Evolutionary conservation across 2,113 vertebrate species (phyloP).

Genomic region (Speoplatyrhinus poulsoni): DNA sequence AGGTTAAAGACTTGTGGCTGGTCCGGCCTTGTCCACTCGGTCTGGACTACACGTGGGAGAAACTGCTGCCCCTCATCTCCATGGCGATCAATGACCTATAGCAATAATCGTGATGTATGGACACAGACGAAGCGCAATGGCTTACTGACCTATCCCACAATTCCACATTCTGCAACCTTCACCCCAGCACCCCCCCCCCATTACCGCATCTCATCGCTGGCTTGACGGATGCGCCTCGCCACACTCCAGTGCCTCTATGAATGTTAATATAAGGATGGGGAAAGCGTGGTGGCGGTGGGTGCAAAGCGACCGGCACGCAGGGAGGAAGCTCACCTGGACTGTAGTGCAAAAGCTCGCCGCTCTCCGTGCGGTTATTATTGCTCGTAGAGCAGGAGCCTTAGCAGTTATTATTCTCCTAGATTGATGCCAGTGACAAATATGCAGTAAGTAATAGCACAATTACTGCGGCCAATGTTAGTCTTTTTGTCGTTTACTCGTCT

Average conservation of each 20-base stretch:
- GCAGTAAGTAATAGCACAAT: slow-evolving; percentile 17
- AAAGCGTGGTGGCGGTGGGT: not conserved
- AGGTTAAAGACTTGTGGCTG: slow-evolving; percentile 8
- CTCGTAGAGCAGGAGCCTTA: slow-evolving; percentile 18
- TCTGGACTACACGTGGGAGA: slow-evolving; percentile 8
- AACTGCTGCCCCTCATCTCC: slow-evolving; percentile 53
- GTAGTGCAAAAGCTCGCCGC: slow-evolving; percentile 29
- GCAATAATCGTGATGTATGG: slow-evolving; percentile 77
- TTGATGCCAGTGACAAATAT: slow-evolving; percentile 15
- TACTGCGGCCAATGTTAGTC: not conserved
- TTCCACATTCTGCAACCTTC: slow-evolving; percentile 66
- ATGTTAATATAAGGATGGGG: slow-evolving; percentile 70
- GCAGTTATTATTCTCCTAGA: not conserved
- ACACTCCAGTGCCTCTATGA: slow-evolving; percentile 77
- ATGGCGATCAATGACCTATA: slow-evolving; percentile 65
- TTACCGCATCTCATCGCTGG: slow-evolving; percentile 54
- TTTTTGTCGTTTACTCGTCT: slow-evolving; percentile 1
- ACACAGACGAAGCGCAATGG: slow-evolving; percentile 52
- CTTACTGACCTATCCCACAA: slow-evolving; percentile 74
- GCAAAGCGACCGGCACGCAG: not conserved
- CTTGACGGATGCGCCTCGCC: slow-evolving; percentile 56
- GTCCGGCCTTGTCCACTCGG: slow-evolving; percentile 29
- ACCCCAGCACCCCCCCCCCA: slow-evolving; percentile 20
- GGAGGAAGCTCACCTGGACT: slow-evolving; percentile 54
- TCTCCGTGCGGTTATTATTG: slow-evolving; percentile 11